These are phyloP conservation scores for Upupa epops DNA, from an alignment of 2,113 vertebrate genomes.

Conservation along the genomic window DNA sequence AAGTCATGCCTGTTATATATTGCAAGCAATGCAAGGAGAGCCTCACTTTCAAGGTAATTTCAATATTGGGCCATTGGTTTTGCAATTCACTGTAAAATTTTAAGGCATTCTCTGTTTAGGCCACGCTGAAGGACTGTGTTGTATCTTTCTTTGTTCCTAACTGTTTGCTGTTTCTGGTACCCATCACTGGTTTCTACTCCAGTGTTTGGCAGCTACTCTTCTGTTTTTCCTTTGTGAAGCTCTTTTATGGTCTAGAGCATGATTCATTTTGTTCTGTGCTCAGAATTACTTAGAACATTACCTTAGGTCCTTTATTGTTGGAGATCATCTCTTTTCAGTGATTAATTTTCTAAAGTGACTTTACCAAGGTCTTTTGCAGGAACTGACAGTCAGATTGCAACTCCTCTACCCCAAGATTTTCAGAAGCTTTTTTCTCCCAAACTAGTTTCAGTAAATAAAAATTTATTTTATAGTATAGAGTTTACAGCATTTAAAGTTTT, in stretches of 20 bases:
- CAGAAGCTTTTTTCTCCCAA: background rate
- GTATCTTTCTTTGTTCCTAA: background rate
- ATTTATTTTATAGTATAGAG: background rate
- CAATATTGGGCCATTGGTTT: background rate
- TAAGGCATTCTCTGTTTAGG: background rate
- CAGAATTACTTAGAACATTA: slow-evolving; percentile 1
- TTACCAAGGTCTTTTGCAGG: background rate
- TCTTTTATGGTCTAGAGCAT: background rate
- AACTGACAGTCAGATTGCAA: background rate
- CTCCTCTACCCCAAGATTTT: background rate
- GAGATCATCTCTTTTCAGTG: background rate
- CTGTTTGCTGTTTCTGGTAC: background rate
- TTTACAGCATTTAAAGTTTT: background rate
- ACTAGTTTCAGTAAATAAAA: background rate
- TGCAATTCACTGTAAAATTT: background rate
- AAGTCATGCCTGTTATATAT: background rate
- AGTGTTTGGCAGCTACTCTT: background rate
- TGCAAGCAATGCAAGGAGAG: background rate
- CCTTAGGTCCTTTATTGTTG: slow-evolving; percentile 6
- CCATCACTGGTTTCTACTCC: background rate
- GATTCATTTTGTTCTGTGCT: background rate
- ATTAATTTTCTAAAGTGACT: background rate
- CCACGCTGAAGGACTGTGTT: background rate
- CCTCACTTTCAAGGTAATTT: background rate
- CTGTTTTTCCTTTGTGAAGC: background rate